Conservation (phyloP, 2,113 vertebrate genomes). For the Oreochromis spilurus region DNA sequence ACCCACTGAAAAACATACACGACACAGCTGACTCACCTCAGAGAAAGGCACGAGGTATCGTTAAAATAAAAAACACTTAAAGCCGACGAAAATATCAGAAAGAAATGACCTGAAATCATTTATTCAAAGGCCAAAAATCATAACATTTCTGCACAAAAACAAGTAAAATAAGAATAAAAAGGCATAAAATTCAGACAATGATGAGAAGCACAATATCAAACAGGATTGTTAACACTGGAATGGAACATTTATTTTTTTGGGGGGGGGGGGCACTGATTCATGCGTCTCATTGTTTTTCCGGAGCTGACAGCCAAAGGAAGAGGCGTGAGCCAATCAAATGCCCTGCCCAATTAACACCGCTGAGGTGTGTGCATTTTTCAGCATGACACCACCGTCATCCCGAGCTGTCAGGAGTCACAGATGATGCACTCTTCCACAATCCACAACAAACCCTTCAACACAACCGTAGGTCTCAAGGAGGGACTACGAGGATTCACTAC, state of each 20-base stretch:
- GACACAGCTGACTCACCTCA: not conserved
- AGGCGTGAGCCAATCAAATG: conserved; percentile 68
- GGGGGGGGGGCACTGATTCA: conserved; percentile 23
- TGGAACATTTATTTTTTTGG: not conserved
- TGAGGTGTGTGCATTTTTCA: conserved; percentile 55
- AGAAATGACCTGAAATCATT: not conserved
- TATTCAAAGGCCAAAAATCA: not conserved
- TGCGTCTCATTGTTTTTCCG: conserved; percentile 52
- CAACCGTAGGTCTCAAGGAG: not conserved
- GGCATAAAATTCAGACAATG: not conserved
- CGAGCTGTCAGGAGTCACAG: conserved; percentile 24
- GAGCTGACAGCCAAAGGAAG: conserved; percentile 62
- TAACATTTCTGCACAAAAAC: not conserved
- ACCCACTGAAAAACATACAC: not conserved
- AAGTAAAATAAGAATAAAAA: not conserved
- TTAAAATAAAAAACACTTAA: not conserved
- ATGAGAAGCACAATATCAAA: not conserved
- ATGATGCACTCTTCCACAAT: conserved; percentile 17
- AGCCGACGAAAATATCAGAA: not conserved
- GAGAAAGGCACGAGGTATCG: not conserved
- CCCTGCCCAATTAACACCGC: conserved; percentile 72
- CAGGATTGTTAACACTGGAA: not conserved
- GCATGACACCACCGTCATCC: conserved; percentile 51
- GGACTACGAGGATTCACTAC: not conserved
- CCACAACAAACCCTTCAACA: not conserved